These are phyloP conservation scores for Anabas testudineus DNA, from an alignment of 2,797 vertebrate genomes.

Conservation along the genomic window DNA sequence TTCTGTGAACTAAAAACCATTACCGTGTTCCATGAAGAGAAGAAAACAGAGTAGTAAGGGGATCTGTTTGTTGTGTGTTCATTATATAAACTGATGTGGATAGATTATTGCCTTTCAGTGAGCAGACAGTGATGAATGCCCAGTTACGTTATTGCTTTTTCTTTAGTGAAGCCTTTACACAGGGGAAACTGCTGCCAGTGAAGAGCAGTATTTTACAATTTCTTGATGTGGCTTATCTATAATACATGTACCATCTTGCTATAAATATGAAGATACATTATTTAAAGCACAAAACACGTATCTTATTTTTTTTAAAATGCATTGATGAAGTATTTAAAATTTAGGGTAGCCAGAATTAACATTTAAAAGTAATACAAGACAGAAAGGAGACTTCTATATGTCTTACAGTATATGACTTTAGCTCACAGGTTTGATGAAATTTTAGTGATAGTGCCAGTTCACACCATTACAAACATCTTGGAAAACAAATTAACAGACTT, in stretches of 20 bases:
- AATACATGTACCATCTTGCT: background rate
- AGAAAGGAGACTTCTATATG: no score
- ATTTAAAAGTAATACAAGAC: no score
- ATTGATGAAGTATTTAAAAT: background rate
- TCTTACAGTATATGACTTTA: no score
- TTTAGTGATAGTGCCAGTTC: background rate
- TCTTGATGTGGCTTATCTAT: slow-evolving; percentile 5
- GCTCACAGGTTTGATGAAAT: background rate
- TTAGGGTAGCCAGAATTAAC: no score
- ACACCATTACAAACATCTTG: background rate
- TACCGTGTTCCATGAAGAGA: slow-evolving; percentile 20
- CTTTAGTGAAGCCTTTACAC: slow-evolving; percentile 23
- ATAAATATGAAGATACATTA: background rate
- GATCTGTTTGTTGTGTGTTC: slow-evolving; percentile 26
- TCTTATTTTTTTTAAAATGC: background rate
- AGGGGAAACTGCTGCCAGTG: background rate
- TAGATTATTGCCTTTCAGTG: slow-evolving; percentile 43
- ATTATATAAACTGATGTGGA: slow-evolving; percentile 35
- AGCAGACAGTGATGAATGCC: slow-evolving; percentile 55
- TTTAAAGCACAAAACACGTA: background rate
- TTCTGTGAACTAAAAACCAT: slow-evolving; percentile 15
- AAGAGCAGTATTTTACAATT: background rate
- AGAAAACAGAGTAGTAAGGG: slow-evolving; percentile 3
- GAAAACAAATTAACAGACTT: background rate
- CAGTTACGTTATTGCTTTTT: slow-evolving; percentile 47